phyloP scores from a whole-genome alignment of 2,797 vertebrate genomes.

The Centropyge bicolor region DNA sequence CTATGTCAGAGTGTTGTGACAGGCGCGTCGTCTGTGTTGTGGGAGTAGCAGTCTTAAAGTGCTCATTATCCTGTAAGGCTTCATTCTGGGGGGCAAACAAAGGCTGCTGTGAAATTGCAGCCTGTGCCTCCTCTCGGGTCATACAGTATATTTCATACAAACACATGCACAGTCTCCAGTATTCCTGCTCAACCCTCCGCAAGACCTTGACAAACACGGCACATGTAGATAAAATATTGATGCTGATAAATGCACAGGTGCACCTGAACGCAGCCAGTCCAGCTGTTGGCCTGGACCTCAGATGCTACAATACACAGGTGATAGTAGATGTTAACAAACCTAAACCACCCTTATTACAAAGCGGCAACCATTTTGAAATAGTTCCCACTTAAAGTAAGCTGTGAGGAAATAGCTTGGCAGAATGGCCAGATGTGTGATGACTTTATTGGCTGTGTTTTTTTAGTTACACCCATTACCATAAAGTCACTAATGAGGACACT shows the following conservation, averaged over 20 bases:
- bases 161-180: conserved; percentile 64
- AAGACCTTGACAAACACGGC: conserved; percentile 49
- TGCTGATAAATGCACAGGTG: conserved; percentile 52
- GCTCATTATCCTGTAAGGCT: conserved; percentile 90
- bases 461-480: neutral
- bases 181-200: conserved; percentile 35
- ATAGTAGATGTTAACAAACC: conserved; percentile 1
- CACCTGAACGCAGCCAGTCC: conserved; percentile 47
- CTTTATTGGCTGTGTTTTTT: neutral
- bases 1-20: conserved; percentile 87
- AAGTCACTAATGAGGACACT: neutral
- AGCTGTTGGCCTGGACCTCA: conserved; percentile 48
- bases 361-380: conserved; percentile 25
- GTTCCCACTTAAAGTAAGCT: conserved; percentile 6
- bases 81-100: conserved; percentile 88
- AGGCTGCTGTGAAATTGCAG: conserved; percentile 87
- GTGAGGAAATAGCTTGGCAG: neutral
- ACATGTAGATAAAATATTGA: conserved; percentile 50
- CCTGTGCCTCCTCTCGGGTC: conserved; percentile 73
- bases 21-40: conserved; percentile 85
- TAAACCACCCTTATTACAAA: neutral
- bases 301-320: neutral
- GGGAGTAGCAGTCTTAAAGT: conserved; percentile 87
- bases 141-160: conserved; percentile 62
- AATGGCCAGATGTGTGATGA: neutral